A percentile compares a stretch with the other conserved stretches of the same genome.
Conservation (phyloP, 2,113 vertebrate genomes). For the Podarcis muralis region DNA sequence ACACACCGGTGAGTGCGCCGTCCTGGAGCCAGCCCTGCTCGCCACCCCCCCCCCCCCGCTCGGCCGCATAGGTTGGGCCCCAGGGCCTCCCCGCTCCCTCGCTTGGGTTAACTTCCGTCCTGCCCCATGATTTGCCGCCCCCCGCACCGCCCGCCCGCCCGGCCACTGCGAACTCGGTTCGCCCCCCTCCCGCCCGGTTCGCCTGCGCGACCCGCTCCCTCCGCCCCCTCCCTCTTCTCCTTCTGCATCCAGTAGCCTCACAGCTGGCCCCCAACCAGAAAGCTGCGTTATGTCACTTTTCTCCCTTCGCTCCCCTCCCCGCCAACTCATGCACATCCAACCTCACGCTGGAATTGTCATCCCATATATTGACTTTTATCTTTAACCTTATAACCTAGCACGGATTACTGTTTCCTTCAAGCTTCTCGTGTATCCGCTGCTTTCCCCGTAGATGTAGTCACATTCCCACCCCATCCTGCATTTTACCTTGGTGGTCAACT, state of each 20-base stretch:
- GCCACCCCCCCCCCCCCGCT: no score
- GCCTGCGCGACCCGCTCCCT: not conserved
- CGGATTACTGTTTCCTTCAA: not conserved
- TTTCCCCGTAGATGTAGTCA: not conserved
- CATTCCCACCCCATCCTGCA: no score
- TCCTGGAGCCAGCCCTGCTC: not conserved
- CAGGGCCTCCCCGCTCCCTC: no score
- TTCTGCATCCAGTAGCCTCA: no score
- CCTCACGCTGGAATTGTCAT: not conserved
- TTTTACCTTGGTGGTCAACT: not conserved
- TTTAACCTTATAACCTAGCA: not conserved
- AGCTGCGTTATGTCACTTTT: not conserved
- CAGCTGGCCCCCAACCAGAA: not conserved
- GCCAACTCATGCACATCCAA: not conserved
- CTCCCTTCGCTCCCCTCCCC: not conserved
- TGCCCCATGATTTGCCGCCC: not conserved
- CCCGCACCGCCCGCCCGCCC: not conserved
- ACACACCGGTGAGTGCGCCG: slow-evolving; percentile 1
- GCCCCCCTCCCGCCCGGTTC: not conserved
- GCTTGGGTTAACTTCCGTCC: not conserved
- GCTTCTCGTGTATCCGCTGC: not conserved
- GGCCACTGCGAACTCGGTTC: not conserved
- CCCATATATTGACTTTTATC: not conserved
- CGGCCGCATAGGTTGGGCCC: not conserved
- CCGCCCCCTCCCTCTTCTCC: not conserved